Percentiles rank a stretch among this genome's conserved stretches.
phyloP scores from a whole-genome alignment of 2,888 invertebrate species.

The Xanthia togata region DNA sequence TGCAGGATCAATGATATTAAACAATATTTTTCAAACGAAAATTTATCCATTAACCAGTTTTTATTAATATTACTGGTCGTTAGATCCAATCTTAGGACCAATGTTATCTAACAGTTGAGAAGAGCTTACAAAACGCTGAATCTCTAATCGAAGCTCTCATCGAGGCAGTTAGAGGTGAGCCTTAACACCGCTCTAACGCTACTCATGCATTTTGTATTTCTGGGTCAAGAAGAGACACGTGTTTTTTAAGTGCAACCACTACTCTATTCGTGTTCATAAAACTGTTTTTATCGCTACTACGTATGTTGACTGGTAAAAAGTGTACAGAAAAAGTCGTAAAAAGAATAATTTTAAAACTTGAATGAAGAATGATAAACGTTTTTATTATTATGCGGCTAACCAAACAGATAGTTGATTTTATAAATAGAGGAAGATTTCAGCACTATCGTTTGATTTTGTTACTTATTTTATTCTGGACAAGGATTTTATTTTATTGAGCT shows the following conservation, averaged over 20 bases:
- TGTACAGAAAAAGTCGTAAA: constrained; percentile 38
- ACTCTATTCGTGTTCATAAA: constrained; percentile 47
- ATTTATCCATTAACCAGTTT: neutral
- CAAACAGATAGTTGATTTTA: no score
- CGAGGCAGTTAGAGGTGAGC: constrained; percentile 44
- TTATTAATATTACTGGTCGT: neutral
- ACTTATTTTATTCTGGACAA: neutral
- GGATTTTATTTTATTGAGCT: neutral
- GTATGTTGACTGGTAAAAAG: constrained; percentile 37
- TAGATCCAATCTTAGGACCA: neutral
- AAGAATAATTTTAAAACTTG: constrained; percentile 18
- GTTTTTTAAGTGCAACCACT: constrained; percentile 61
- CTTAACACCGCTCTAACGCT: constrained; percentile 38
- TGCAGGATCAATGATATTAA: neutral
- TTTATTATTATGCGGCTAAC: constrained; percentile 8
- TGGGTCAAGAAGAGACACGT: constrained; percentile 64
- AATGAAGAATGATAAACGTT: neutral
- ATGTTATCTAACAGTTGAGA: neutral
- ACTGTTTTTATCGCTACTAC: constrained; percentile 36
- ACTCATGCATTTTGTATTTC: constrained; percentile 63
- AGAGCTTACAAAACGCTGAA: constrained; percentile 19
- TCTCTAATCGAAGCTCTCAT: constrained; percentile 16
- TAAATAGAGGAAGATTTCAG: neutral
- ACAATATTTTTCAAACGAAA: neutral
- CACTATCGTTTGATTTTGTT: neutral